phyloP scores from a whole-genome alignment of 2,888 invertebrate genomes.

The Drosophila ezoana region DNA sequence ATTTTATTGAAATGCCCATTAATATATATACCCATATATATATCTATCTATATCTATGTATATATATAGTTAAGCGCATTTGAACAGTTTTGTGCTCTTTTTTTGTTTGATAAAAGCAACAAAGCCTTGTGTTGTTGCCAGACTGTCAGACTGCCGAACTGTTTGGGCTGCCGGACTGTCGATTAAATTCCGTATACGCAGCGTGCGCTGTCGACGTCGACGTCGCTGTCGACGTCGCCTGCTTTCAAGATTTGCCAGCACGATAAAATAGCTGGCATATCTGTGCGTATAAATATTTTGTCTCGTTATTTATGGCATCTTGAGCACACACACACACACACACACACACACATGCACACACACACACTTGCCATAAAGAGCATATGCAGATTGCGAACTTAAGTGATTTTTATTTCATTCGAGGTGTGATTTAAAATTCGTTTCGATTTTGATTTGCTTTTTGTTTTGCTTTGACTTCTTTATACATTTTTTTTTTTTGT shows the following conservation, averaged over 20 bases:
- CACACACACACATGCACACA: neutral
- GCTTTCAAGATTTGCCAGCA: constrained; percentile 56
- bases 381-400: constrained; percentile 55
- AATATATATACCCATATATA: constrained; percentile 40
- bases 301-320: constrained; percentile 59
- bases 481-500: constrained; percentile 19
- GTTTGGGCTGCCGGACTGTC: constrained; percentile 44
- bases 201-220: constrained; percentile 39
- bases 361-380: constrained; percentile 26
- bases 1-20: constrained; percentile 74
- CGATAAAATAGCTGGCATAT: constrained; percentile 56
- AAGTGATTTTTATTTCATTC: constrained; percentile 59
- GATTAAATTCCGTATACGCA: constrained; percentile 73
- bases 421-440: constrained; percentile 64
- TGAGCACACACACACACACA: constrained; percentile 18
- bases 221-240: constrained; percentile 4
- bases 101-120: constrained; percentile 29
- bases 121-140: constrained; percentile 28
- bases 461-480: constrained; percentile 21
- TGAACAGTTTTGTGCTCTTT: constrained; percentile 24
- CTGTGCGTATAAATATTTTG: constrained; percentile 42
- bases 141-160: constrained; percentile 5
- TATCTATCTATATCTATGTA: constrained; percentile 2
- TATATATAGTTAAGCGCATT: neutral
- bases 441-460: constrained; percentile 41